Conservation (phyloP, 1,140 invertebrate genomes). For the Neodiprion fabricii region DNA sequence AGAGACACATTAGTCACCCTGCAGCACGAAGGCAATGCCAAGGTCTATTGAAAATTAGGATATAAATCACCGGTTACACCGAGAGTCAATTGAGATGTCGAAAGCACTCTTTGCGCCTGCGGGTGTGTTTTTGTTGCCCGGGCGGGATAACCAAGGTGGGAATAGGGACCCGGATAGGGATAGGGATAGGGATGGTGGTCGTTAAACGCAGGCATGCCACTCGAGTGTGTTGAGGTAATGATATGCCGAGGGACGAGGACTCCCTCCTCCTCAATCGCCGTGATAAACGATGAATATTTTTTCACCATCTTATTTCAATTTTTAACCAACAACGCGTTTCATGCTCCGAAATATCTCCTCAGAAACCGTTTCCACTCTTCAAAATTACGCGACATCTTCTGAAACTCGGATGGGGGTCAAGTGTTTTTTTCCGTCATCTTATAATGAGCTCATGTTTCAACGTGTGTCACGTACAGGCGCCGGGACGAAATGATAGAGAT, state of each 20-base stretch:
- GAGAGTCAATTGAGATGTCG: slow-evolving; percentile 55
- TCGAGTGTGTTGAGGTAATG: slow-evolving; percentile 50
- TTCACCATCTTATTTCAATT: neutral
- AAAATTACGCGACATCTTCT: no score
- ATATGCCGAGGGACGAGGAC: slow-evolving; percentile 50
- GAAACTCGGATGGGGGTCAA: no score
- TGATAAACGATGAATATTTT: slow-evolving; percentile 41
- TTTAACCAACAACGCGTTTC: no score
- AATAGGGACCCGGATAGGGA: neutral
- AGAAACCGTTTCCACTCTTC: no score
- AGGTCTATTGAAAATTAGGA: slow-evolving; percentile 33
- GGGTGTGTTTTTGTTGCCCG: slow-evolving; percentile 34
- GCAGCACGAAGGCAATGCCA: neutral
- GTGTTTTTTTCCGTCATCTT: no score
- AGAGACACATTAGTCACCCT: neutral
- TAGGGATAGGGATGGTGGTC: slow-evolving; percentile 33
- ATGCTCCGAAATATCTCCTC: no score
- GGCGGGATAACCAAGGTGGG: slow-evolving; percentile 18
- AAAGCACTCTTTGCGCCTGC: slow-evolving; percentile 48
- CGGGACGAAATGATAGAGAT: neutral
- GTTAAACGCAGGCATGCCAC: slow-evolving; percentile 52
- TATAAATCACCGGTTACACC: slow-evolving; percentile 49
- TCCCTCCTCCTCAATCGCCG: slow-evolving; percentile 23
- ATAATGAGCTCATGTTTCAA: no score
- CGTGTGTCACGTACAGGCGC: neutral